A percentile compares a stretch with the other conserved stretches of the same genome.
Conservation (phyloP, 2,888 invertebrate genomes). For the Sinohyriopsis cumingii region DNA sequence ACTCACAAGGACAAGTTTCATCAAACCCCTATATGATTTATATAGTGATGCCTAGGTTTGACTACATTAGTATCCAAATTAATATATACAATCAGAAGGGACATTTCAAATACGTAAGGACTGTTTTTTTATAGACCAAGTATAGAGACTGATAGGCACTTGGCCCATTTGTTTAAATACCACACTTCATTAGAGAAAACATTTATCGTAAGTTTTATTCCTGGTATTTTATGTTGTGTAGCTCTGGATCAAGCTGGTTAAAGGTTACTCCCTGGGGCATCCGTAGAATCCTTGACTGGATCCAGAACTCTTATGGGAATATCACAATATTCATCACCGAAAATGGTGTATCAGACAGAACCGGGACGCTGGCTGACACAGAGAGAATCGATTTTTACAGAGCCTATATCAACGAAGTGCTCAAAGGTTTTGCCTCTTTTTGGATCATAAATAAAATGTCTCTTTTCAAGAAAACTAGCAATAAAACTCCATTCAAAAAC, state of each 20-base stretch:
- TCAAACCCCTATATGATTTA: too few relatives aligned
- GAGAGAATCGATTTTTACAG: slow-evolving; percentile 61
- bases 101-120: too few relatives aligned
- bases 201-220: neutral
- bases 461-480: too few relatives aligned
- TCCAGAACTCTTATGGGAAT: slow-evolving; percentile 52
- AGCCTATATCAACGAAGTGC: slow-evolving; percentile 64
- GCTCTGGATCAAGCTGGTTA: slow-evolving; percentile 55
- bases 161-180: neutral
- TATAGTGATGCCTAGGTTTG: too few relatives aligned
- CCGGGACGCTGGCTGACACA: slow-evolving; percentile 54
- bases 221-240: slow-evolving; percentile 5
- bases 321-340: slow-evolving; percentile 63
- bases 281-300: slow-evolving; percentile 55
- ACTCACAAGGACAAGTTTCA: too few relatives aligned
- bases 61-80: too few relatives aligned
- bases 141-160: neutral
- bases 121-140: neutral
- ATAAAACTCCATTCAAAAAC: too few relatives aligned
- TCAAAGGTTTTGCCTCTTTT: slow-evolving; percentile 59
- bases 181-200: neutral
- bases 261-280: slow-evolving; percentile 60
- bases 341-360: slow-evolving; percentile 59
- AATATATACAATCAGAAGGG: too few relatives aligned
- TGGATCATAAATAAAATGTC: neutral